A percentile compares a stretch with the other conserved stretches of the same genome.
These are phyloP conservation scores for Marasmarcha lunaedactyla DNA, from an alignment of 2,888 invertebrate species.

Conservation along the genomic window DNA sequence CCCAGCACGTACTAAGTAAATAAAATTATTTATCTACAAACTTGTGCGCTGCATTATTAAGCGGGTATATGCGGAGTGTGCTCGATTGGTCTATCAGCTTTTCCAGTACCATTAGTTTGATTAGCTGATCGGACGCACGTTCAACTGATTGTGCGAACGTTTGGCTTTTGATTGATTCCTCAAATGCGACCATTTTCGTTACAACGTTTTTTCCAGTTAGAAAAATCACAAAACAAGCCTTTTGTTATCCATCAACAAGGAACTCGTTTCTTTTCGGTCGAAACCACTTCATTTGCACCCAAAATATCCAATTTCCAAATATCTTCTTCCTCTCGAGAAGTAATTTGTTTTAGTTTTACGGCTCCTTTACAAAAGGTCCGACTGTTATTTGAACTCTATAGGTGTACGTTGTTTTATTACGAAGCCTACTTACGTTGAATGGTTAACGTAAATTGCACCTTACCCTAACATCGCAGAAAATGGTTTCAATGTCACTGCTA, in stretches of 20 bases:
- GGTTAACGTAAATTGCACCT: conserved; percentile 16
- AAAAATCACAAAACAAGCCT: conserved; percentile 13
- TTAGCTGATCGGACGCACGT: conserved; percentile 58
- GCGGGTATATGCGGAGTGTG: background rate
- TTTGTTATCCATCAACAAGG: background rate
- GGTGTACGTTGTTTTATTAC: conserved; percentile 1
- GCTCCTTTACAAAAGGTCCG: too few relatives aligned
- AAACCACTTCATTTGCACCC: too few relatives aligned
- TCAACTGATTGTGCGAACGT: conserved; percentile 49
- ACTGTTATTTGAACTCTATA: background rate
- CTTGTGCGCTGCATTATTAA: conserved; percentile 1
- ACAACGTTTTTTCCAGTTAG: conserved; percentile 27
- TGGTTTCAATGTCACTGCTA: conserved; percentile 42
- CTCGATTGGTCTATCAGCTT: conserved; percentile 13
- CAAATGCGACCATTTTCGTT: conserved; percentile 39
- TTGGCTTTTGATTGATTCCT: conserved; percentile 58
- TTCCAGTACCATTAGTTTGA: conserved; percentile 53
- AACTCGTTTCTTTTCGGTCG: too few relatives aligned
- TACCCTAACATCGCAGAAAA: conserved; percentile 27
- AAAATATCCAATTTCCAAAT: too few relatives aligned
- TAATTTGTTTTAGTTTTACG: too few relatives aligned
- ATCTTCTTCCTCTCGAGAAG: too few relatives aligned
- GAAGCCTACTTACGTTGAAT: background rate
- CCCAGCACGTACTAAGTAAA: background rate
- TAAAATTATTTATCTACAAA: background rate